Base-by-base conservation (phyloP, 2,888 invertebrate species). In the Tipula confusa region DNA sequence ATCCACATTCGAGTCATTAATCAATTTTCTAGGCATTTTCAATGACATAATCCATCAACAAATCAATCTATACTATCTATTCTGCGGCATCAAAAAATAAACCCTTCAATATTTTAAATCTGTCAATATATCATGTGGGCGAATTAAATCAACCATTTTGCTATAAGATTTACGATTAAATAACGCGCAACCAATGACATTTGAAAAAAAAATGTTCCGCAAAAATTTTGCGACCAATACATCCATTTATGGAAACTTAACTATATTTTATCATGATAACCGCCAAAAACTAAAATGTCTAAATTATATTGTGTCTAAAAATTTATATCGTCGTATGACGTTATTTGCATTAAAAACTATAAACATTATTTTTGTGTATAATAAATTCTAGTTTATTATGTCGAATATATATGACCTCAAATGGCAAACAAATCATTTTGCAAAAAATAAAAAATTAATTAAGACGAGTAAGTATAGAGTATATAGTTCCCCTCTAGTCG, bases 361-460 rank as follows among this genome's bases (percentile, higher is more conserved):
- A 33, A 33, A 33, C 1, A 3, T 7, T 13, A 24, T 64, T 64
- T 64, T 64, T 24, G 64, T 24, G 64, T 64, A 18, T 24, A 64
- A 64, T 64, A 64, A 64, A 64, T 64, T 64, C 64, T 64, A 64
- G 24, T 64, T 64, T 64, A 64, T 24, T 9, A 18, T 64, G 18
- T 64, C 64, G 24, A 64, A 64, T 64, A 64, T 64, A 64, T 64
- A 64, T 64, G 64, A 64, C 64, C 64, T 64, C 64, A 64, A 64
- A 64, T 64, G 64, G 64, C 64, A 64, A 64, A 64, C 64, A 64
- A 64, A 64, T 64, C 64, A 64, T 64, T 64, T 64, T 11, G 64
- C 24, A 64, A 33, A 33, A 33, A 33, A 33, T n/a, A n/a, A 64
- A 64, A 64, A 64, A 64, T 64, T n/a, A 64, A 64, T 64, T 64